Evolutionary conservation across 2,113 vertebrate genomes (phyloP).

Genomic region (Halichoerus grypus): DNA sequence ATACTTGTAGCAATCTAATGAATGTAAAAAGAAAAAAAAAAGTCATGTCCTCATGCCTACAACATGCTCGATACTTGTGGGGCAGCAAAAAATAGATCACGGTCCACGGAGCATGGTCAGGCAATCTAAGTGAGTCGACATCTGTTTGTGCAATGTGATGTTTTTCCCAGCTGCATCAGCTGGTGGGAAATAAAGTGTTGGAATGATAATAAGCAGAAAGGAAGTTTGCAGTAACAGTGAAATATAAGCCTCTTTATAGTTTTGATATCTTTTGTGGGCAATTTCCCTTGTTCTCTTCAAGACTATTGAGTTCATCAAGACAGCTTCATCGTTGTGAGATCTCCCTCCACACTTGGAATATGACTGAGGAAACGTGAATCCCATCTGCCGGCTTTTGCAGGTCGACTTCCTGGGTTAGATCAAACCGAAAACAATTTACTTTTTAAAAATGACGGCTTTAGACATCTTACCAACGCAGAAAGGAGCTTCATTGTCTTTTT

Average conservation of each 20-base stretch:
- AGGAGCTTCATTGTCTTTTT: not conserved
- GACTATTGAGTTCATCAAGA: slow-evolving; percentile 79
- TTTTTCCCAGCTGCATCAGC: slow-evolving; percentile 78
- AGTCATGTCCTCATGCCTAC: not conserved
- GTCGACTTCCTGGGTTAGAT: not conserved
- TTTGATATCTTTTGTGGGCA: slow-evolving; percentile 70
- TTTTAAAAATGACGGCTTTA: not conserved
- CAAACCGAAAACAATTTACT: slow-evolving; percentile 32
- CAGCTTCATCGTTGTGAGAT: slow-evolving; percentile 71
- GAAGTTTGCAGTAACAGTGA: slow-evolving; percentile 71
- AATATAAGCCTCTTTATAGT: slow-evolving; percentile 80
- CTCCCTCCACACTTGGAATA: slow-evolving; percentile 64
- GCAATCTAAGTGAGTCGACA: slow-evolving; percentile 74
- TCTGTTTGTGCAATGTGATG: slow-evolving; percentile 79
- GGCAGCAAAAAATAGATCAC: slow-evolving; percentile 60
- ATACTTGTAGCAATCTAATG: slow-evolving; percentile 59
- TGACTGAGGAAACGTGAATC: slow-evolving; percentile 18
- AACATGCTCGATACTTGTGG: slow-evolving; percentile 55
- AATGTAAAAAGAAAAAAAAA: slow-evolving; percentile 5
- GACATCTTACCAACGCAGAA: not conserved
- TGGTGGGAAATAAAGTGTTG: slow-evolving; percentile 76
- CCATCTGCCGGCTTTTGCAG: slow-evolving; percentile 57
- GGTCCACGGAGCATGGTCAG: not conserved
- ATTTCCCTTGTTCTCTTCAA: slow-evolving; percentile 75
- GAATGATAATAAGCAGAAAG: slow-evolving; percentile 76